These are phyloP conservation scores for Procavia capensis DNA, from an alignment of 2,113 vertebrate species.

Conservation along the genomic window DNA sequence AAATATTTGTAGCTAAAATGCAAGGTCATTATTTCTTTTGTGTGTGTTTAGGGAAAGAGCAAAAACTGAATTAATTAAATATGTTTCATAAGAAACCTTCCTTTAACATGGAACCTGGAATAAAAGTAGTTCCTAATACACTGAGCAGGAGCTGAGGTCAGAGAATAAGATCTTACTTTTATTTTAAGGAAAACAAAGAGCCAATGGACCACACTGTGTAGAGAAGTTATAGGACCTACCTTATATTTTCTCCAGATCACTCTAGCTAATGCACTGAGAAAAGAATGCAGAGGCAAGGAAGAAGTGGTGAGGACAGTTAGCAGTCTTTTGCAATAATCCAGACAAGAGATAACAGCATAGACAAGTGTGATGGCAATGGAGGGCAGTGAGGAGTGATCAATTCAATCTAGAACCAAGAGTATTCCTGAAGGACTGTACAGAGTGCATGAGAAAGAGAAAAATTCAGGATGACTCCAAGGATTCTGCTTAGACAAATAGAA, in stretches of 20 bases:
- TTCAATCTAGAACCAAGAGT: neutral
- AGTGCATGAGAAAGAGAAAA: neutral
- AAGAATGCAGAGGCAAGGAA: neutral
- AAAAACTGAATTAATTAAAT: conserved; percentile 53
- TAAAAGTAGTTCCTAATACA: conserved; percentile 53
- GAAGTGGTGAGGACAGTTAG: neutral
- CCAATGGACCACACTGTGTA: neutral
- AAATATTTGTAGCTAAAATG: conserved; percentile 66
- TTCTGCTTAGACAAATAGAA: conserved; percentile 22
- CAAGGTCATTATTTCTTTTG: conserved; percentile 64
- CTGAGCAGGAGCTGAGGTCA: conserved; percentile 39
- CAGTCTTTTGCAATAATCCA: neutral
- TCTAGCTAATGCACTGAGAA: neutral
- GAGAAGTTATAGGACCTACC: neutral
- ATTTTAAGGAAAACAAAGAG: conserved; percentile 19
- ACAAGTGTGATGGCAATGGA: neutral
- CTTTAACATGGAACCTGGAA: conserved; percentile 9
- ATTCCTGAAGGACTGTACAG: neutral
- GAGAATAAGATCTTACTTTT: conserved; percentile 30
- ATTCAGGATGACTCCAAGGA: neutral
- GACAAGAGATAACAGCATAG: neutral
- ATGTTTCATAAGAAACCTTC: conserved; percentile 50
- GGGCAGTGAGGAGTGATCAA: neutral
- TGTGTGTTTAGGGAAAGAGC: conserved; percentile 32
- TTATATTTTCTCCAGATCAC: conserved; percentile 41